Conservation (phyloP, 1,140 invertebrate species). For the Chrysopa pallens region DNA sequence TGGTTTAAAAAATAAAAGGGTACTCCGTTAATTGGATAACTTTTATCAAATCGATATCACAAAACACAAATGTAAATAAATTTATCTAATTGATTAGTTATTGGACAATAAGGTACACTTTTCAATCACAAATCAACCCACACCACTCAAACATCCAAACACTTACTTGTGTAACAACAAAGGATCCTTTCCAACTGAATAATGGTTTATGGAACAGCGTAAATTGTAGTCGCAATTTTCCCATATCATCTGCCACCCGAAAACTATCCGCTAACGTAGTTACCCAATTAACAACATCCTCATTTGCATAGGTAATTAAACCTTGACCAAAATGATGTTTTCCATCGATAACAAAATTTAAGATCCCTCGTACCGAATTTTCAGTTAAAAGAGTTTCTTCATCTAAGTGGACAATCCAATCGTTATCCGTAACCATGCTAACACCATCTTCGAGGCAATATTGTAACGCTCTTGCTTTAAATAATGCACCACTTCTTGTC, state of each 20-base stretch:
- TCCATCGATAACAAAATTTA: conserved; percentile 91
- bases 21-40: no score
- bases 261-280: conserved; percentile 94
- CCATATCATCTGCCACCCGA: conserved; percentile 93
- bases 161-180: conserved; percentile 77
- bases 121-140: no score
- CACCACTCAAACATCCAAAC: background rate
- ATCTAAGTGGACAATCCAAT: conserved; percentile 96
- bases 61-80: no score
- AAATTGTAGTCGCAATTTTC: conserved; percentile 85
- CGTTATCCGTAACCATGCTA: conserved; percentile 71
- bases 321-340: conserved; percentile 96
- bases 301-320: conserved; percentile 94
- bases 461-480: conserved; percentile 89
- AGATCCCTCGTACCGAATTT: conserved; percentile 75
- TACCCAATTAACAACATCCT: conserved; percentile 91
- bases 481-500: conserved; percentile 80
- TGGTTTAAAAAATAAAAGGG: no score
- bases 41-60: no score
- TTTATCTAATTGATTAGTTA: no score
- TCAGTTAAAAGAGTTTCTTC: conserved; percentile 93
- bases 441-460: conserved; percentile 87
- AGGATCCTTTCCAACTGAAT: conserved; percentile 96
- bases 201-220: conserved; percentile 85
- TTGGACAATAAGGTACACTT: no score